Conservation (phyloP, 2,797 vertebrate genomes). For the Leptatherina wallacei region DNA sequence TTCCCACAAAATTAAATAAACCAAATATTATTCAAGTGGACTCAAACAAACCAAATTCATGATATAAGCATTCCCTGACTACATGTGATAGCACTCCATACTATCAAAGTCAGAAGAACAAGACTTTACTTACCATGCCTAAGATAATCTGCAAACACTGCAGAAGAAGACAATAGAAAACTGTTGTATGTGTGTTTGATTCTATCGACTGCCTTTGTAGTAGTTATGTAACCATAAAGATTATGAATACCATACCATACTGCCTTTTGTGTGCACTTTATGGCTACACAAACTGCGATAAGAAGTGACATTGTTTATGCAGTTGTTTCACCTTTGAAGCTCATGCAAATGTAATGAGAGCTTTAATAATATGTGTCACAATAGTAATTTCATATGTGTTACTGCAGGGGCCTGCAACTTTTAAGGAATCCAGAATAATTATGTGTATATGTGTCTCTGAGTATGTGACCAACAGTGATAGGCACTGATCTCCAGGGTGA, state of each 20-base stretch:
- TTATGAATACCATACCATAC: background rate
- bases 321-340: background rate
- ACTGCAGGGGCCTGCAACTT: background rate
- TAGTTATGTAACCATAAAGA: background rate
- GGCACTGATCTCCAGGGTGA: conserved; percentile 82
- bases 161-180: background rate
- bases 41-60: background rate
- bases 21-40: background rate
- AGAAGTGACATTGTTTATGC: conserved; percentile 21
- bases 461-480: conserved; percentile 67
- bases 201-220: background rate
- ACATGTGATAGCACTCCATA: too few species aligned
- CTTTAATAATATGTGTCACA: background rate
- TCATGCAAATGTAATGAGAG: background rate
- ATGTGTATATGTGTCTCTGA: background rate
- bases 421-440: background rate
- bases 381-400: conserved; percentile 14
- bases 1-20: background rate
- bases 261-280: background rate
- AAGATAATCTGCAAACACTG: background rate
- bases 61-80: background rate
- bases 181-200: background rate
- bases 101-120: background rate
- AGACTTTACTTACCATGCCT: background rate
- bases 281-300: conserved; percentile 48